Percentiles rank a stretch among this genome's conserved stretches.
phyloP scores from a whole-genome alignment of 2,888 invertebrate genomes.

The Lottia gigantea region DNA sequence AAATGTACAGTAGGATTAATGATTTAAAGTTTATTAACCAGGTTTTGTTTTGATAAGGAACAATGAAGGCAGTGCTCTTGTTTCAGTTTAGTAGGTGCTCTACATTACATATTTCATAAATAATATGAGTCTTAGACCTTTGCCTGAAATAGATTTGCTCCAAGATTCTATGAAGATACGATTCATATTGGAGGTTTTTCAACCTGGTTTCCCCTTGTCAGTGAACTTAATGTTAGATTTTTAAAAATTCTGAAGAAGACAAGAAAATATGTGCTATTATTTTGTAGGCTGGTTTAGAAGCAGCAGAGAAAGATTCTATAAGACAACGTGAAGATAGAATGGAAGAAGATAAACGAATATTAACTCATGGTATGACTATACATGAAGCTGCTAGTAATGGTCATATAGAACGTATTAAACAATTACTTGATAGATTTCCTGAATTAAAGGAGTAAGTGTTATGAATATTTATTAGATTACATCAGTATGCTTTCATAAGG shows the following conservation, averaged over 20 bases:
- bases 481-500: too few species aligned
- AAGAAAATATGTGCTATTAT: conserved; percentile 2
- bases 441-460: conserved; percentile 58
- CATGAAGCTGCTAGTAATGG: conserved; percentile 59
- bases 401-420: conserved; percentile 53
- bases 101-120: too few species aligned
- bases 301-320: conserved; percentile 41
- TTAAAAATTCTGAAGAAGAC: not conserved
- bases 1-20: too few species aligned
- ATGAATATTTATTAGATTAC: not conserved
- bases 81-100: too few species aligned
- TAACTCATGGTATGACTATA: conserved; percentile 48
- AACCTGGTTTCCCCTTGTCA: not conserved
- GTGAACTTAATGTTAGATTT: not conserved
- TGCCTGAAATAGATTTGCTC: too few species aligned
- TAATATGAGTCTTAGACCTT: too few species aligned
- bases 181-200: too few species aligned
- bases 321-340: conserved; percentile 37
- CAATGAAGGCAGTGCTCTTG: too few species aligned
- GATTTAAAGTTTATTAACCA: too few species aligned
- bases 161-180: too few species aligned
- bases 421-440: conserved; percentile 50
- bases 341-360: conserved; percentile 32
- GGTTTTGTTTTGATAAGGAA: too few species aligned
- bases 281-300: conserved; percentile 50